phyloP scores from a whole-genome alignment of 2,888 invertebrate genomes.

The Merodon equestris region DNA sequence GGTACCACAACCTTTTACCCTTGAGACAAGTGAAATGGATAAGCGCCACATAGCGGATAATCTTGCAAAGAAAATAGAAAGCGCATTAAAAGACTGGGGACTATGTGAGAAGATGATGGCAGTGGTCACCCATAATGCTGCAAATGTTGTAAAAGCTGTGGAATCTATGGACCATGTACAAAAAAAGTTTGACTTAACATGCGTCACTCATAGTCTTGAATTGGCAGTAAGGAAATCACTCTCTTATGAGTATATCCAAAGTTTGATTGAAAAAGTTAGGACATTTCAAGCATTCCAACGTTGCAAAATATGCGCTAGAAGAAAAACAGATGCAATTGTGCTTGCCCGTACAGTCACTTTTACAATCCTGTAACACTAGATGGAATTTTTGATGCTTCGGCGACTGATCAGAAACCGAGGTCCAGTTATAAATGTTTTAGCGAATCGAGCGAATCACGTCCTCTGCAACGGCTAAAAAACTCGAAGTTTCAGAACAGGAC shows the following conservation, averaged over 20 bases:
- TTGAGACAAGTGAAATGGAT: constrained; percentile 26
- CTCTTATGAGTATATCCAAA: constrained; percentile 18
- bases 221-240: constrained; percentile 16
- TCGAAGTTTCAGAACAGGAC: constrained; percentile 15
- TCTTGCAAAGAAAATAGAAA: constrained; percentile 15
- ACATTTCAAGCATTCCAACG: constrained; percentile 22
- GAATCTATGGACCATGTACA: constrained; percentile 17
- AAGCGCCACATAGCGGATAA: not conserved
- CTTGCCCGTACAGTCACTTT: constrained; percentile 11
- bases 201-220: constrained; percentile 19
- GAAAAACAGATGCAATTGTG: constrained; percentile 24
- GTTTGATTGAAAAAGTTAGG: constrained; percentile 11
- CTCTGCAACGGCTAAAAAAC: constrained; percentile 3
- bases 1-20: constrained; percentile 10
- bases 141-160: constrained; percentile 10
- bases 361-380: constrained; percentile 6
- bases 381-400: constrained; percentile 32
- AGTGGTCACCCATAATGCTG: constrained; percentile 27
- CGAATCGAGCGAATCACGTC: constrained; percentile 8
- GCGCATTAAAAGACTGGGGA: constrained; percentile 12
- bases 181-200: constrained; percentile 1
- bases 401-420: constrained; percentile 17
- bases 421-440: constrained; percentile 9
- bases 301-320: constrained; percentile 20
- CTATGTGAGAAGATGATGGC: constrained; percentile 16